A percentile compares a stretch with the other conserved stretches of the same genome.
These are phyloP conservation scores for Semnopithecus entellus DNA, from an alignment of 2,113 vertebrate genomes.

Conservation along the genomic window DNA sequence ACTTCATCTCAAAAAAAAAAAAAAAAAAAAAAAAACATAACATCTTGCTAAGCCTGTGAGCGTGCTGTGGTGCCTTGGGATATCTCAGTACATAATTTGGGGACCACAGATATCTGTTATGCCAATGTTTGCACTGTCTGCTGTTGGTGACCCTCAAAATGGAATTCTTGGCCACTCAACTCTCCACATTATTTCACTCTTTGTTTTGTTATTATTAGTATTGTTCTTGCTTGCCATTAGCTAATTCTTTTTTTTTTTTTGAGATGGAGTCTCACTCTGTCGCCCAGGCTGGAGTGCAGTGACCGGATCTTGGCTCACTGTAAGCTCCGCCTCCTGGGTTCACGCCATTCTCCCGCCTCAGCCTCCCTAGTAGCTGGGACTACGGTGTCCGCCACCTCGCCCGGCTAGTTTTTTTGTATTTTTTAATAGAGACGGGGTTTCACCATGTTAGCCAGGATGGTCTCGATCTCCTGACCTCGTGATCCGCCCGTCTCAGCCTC, in stretches of 20 bases:
- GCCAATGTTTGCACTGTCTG: slow-evolving; percentile 67
- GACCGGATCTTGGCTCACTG: too few species aligned
- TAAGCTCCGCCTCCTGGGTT: too few species aligned
- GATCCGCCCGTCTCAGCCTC: fast-evolving
- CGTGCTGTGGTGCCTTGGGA: neutral
- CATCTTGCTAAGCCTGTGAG: neutral
- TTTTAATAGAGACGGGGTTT: too few species aligned
- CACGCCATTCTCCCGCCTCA: too few species aligned
- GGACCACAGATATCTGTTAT: neutral
- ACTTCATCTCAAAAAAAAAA: too few species aligned
- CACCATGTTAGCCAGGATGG: too few species aligned
- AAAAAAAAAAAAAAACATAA: too few species aligned
- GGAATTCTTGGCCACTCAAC: slow-evolving; percentile 52
- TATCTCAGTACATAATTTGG: neutral
- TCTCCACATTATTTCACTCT: neutral
- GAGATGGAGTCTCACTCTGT: too few species aligned
- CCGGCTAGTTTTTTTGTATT: too few species aligned
- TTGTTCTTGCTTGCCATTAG: neutral
- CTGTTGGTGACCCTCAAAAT: slow-evolving; percentile 62
- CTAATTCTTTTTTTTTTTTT: neutral
- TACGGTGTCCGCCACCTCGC: fast-evolving
- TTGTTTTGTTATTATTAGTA: neutral
- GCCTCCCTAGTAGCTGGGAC: too few species aligned
- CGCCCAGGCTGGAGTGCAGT: too few species aligned
- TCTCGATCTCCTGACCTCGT: too few species aligned